A percentile compares a stretch with the other conserved stretches of the same genome.
Conservation (phyloP, 2,888 invertebrate genomes). For the Allolobophora icterica region DNA sequence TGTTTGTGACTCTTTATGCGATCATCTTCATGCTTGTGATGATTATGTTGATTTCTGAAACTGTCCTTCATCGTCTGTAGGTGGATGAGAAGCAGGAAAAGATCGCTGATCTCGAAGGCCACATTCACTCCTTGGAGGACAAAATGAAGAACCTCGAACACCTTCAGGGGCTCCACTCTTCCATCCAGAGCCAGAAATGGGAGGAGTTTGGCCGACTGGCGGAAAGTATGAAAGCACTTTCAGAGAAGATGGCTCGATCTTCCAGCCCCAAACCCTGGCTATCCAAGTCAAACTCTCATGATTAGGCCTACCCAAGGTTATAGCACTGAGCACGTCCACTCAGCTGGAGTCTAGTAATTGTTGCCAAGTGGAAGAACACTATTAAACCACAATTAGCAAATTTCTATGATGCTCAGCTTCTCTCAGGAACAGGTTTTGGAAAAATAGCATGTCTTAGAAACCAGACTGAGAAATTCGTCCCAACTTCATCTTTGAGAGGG, state of each 20-base stretch:
- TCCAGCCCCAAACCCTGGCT: not conserved
- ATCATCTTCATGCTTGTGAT: not conserved
- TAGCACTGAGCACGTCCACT: not conserved
- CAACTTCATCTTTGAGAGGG: not conserved
- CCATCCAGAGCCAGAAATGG: constrained; percentile 63
- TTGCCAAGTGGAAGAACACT: not conserved
- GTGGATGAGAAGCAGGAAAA: constrained; percentile 56
- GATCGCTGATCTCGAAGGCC: constrained; percentile 50
- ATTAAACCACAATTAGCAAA: not conserved
- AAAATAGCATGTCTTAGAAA: too few species aligned
- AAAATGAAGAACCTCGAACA: constrained; percentile 51
- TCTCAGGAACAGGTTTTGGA: not conserved
- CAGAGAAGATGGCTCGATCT: constrained; percentile 48
- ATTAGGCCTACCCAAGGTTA: not conserved
- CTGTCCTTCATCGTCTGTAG: constrained; percentile 47
- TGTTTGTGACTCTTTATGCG: too few species aligned
- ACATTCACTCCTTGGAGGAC: constrained; percentile 49
- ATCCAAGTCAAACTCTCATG: not conserved
- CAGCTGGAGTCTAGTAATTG: not conserved
- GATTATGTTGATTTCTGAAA: not conserved
- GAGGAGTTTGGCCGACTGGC: constrained; percentile 64
- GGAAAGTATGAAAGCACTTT: constrained; percentile 62
- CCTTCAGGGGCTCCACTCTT: constrained; percentile 54
- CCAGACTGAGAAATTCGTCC: not conserved
- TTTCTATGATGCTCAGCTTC: not conserved